These are phyloP conservation scores for Anthoscopus minutus DNA, from an alignment of 2,113 vertebrate genomes.

Conservation along the genomic window DNA sequence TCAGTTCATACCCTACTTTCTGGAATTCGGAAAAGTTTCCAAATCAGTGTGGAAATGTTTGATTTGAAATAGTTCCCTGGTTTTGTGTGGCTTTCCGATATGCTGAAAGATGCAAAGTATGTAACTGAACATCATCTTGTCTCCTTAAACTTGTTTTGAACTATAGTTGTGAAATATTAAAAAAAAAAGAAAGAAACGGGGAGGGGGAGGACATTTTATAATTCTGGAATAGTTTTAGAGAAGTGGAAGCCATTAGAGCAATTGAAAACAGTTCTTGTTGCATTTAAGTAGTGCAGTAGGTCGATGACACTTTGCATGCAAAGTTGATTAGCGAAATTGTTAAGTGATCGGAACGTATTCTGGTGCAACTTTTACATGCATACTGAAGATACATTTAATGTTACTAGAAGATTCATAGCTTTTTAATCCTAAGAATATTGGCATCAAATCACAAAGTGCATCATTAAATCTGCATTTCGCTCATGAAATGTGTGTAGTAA, in stretches of 20 bases:
- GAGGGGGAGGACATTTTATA: background rate
- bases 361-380: background rate
- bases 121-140: background rate
- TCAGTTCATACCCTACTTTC: background rate
- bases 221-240: background rate
- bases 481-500: background rate
- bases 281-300: background rate
- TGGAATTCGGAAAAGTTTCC: background rate
- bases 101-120: background rate
- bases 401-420: background rate
- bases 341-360: background rate
- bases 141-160: background rate
- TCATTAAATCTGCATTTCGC: background rate
- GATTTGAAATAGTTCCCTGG: background rate
- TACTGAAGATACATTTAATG: background rate
- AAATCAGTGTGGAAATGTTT: background rate
- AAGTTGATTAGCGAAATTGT: background rate
- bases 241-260: background rate
- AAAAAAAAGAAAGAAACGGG: background rate
- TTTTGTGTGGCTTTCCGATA: background rate
- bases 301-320: background rate
- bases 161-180: background rate
- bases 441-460: background rate
- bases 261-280: background rate
- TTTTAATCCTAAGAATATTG: background rate